phyloP scores from a whole-genome alignment of 92 coral and sea anemone genomes.

The Umimayanthus chanpuru region DNA sequence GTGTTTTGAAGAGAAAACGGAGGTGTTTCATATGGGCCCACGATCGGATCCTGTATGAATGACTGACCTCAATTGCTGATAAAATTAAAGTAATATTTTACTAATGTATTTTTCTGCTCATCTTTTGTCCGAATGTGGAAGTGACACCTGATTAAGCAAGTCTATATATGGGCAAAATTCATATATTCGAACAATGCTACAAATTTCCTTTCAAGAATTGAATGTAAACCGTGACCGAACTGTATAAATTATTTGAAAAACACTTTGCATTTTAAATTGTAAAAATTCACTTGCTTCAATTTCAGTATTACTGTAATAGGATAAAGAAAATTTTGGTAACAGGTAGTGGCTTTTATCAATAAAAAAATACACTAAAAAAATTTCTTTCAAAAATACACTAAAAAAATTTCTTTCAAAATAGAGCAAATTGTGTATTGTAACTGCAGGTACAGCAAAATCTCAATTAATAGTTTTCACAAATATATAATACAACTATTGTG shows the following conservation, averaged over 20 bases:
- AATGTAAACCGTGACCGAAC: not conserved
- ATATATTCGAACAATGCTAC: not conserved
- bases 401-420: too few species aligned
- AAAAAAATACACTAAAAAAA: too few species aligned
- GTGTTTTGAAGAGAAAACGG: not conserved
- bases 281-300: not conserved
- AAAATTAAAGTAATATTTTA: not conserved
- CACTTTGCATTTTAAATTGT: not conserved
- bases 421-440: too few species aligned
- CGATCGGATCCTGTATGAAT: not conserved
- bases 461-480: too few species aligned
- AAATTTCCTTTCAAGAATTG: too few species aligned
- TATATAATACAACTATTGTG: too few species aligned
- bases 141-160: not conserved
- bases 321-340: too few species aligned
- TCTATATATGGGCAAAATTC: not conserved
- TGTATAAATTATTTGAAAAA: not conserved
- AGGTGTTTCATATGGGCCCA: not conserved
- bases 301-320: not conserved
- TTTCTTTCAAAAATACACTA: too few species aligned
- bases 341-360: too few species aligned
- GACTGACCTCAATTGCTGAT: not conserved
- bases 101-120: not conserved
- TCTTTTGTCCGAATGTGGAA: constrained; percentile 14
- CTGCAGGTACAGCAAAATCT: too few species aligned